phyloP scores from a whole-genome alignment of 2,113 vertebrate species.

The Zosterops japonicus region DNA sequence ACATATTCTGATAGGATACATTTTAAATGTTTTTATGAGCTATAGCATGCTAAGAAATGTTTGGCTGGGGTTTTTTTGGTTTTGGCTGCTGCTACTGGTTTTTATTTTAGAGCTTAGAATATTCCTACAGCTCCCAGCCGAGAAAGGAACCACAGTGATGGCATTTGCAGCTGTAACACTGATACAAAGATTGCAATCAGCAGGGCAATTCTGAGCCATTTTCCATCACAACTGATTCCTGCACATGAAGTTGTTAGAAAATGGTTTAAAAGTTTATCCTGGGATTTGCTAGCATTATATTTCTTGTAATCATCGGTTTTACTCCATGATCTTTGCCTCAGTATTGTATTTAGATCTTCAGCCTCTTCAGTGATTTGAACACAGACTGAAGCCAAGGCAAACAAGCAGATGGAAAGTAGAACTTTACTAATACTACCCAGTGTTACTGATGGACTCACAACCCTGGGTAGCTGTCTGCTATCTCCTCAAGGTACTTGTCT shows the following conservation, averaged over 20 bases:
- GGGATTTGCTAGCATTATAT: not conserved
- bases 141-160: not conserved
- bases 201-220: not conserved
- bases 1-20: not conserved
- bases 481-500: not conserved
- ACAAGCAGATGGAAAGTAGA: not conserved
- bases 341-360: not conserved
- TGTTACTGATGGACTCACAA: not conserved
- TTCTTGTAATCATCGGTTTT: not conserved
- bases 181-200: fast-evolving
- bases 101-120: not conserved
- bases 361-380: not conserved
- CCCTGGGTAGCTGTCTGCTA: not conserved
- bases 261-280: not conserved
- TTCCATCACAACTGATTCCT: not conserved
- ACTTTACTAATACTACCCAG: not conserved
- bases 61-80: not conserved
- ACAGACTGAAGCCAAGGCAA: not conserved
- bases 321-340: not conserved
- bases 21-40: not conserved
- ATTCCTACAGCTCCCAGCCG: not conserved
- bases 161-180: not conserved
- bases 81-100: not conserved
- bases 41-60: not conserved
- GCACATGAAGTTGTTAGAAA: not conserved